Base-by-base conservation (phyloP, 2,113 vertebrate species). In the Prionailurus bengalensis region DNA sequence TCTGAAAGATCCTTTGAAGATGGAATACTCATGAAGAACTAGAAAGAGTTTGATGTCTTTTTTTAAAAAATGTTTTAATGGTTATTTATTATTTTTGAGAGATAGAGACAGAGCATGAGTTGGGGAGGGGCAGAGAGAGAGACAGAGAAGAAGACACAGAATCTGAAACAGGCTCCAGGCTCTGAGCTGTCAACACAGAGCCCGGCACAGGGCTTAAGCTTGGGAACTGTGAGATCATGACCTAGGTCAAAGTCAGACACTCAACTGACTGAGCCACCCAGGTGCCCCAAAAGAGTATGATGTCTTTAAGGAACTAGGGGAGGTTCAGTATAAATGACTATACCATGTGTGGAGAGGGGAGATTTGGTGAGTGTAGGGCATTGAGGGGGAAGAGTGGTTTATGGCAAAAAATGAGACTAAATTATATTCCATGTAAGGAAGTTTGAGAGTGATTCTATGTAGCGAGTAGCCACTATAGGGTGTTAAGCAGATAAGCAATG, bases 1-100 rank as follows among this genome's bases (percentile, higher is more conserved):
- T 82, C 84, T 17, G 66, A 95, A 92, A 39, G n/a, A 53, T 42
- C 7, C 25, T 90, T 92, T 61, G 27, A 92, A 89, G 65, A 91
- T 42, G 55, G 29, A 68, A n/a, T 7, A 94, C 84, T 42, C 31
- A 1, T 53, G 55, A 97, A 84, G 53, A 74, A 51, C 8, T 73
- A 48, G 58, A 42, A 92, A 84, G 10, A 90, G 53, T 15, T 27
- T 66, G 65, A 53, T n/a, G 48, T 89, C 53, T 93, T 92, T n/a
- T 45, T 45, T 45, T 1, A 1, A 80, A 68, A 84, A 61, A 61
- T 61, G 21, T 61, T 61, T 61, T 61, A 61, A 58, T 58, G 55
- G 7, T 58, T 61, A 9, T 23, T 61, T 23, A 61, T 25, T 61
- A 61, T 61, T 61, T 61, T 61, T 61, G 58, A 23, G 58, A 61